Conservation (phyloP, 2,113 vertebrate species). For the Bagarius yarrelli region DNA sequence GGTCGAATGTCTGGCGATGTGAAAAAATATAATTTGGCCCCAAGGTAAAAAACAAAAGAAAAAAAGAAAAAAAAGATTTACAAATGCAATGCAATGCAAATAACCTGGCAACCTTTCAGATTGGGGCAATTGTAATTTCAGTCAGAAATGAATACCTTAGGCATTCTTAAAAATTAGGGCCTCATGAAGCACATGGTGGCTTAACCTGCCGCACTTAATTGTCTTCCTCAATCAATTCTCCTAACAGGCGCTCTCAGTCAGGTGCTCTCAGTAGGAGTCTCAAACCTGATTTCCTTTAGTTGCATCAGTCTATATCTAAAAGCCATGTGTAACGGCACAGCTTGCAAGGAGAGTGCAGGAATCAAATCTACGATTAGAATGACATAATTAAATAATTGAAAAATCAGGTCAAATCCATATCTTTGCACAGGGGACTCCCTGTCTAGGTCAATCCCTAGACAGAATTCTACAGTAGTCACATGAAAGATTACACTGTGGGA, state of each 20-base stretch:
- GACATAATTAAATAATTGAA: conserved; percentile 40
- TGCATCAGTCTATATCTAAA: conserved; percentile 43
- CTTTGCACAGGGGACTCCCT: conserved; percentile 20
- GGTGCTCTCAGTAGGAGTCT: conserved; percentile 23
- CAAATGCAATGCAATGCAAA: background rate
- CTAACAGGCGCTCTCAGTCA: conserved; percentile 21
- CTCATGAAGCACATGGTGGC: conserved; percentile 4
- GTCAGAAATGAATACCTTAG: conserved; percentile 6
- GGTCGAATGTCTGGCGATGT: too few relatives aligned
- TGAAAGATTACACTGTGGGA: conserved; percentile 5
- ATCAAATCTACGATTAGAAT: conserved; percentile 45
- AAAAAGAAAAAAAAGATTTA: background rate
- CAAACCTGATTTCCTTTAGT: conserved; percentile 44
- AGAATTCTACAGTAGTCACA: conserved; percentile 11
- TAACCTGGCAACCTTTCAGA: background rate
- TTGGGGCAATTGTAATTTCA: background rate
- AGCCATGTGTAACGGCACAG: conserved; percentile 24
- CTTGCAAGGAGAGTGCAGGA: conserved; percentile 34
- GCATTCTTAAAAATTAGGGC: background rate
- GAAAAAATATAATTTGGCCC: background rate
- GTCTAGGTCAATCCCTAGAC: conserved; percentile 9
- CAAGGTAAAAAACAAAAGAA: background rate
- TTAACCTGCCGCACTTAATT: conserved; percentile 22
- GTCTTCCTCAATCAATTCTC: conserved; percentile 24
- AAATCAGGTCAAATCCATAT: conserved; percentile 44